Evolutionary conservation across 1,140 invertebrate genomes (phyloP), one percentile per base, ranked within the genome.

Genomic region (Bombus waltoni): DNA sequence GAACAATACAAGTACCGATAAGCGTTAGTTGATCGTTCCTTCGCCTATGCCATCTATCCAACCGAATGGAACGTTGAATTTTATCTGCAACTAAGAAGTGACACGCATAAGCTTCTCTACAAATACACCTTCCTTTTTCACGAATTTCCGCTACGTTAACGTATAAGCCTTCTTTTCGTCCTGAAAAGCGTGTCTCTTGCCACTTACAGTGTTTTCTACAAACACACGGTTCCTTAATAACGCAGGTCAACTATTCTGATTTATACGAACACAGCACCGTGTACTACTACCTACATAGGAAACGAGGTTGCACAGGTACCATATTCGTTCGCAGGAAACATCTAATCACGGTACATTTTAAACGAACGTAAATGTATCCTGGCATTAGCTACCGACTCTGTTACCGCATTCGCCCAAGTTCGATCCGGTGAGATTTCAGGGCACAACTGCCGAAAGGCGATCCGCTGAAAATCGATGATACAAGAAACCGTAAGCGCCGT

Each of bases 401-500:
- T 38, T 22, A 35, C 25, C 68, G 11, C 22, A 32, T 71, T 28
- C 35, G 5, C 5, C 10, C 4, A 44, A 72, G 28, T 72, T 42
- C 18, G 42, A 40, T 38, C 22, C 18, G 28, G 25, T 6, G 74
- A 35, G 47, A 72, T 80, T 79, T 79, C 28, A 83, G 44, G 35
- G 42, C 57, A 57, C 35, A 42, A 47, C 3, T 59, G 65, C 53
- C 76, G 75, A 79, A 79, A 84, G 83, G 74, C 44, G 57, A 74
- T 53, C 74, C 57, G 53, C 32, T 66, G 68, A 75, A 89, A 89
- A 87, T 86, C 81, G 84, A 89, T 87, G 84, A 87, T 70, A 62
- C 73, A 81, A 71, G 81, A 89, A 84, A 83, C 59, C 85, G 57
- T 89, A 81, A 90, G 74, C 88, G 53, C 62, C 65, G 66, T 71